A percentile compares a stretch with the other conserved stretches of the same genome.
Evolutionary conservation across 2,888 invertebrate species (phyloP).

Genomic region (Rhaphigaster nebulosa): DNA sequence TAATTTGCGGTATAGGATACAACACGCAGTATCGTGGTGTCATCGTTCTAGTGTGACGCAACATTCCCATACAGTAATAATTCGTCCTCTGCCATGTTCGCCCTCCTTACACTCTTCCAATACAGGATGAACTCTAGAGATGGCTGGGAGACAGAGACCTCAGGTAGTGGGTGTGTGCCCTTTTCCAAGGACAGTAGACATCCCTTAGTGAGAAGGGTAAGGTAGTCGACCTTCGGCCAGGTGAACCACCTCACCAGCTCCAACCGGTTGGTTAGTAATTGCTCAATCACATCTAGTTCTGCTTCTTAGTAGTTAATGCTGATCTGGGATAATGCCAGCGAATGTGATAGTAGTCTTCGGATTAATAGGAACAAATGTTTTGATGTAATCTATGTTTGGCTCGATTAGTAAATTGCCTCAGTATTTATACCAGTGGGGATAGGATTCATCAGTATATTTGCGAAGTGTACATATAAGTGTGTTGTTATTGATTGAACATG

Average conservation of each 20-base stretch:
- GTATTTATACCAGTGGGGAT: not conserved
- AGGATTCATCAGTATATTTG: no score
- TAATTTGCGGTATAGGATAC: not conserved
- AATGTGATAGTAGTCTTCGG: not conserved
- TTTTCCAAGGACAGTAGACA: conserved; percentile 26
- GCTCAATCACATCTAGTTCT: conserved; percentile 42
- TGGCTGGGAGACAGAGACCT: not conserved
- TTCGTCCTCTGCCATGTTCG: no score
- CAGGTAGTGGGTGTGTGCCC: conserved; percentile 4
- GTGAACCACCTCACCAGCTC: conserved; percentile 21
- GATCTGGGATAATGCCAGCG: not conserved
- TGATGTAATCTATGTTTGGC: not conserved
- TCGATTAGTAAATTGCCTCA: not conserved
- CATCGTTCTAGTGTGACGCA: not conserved
- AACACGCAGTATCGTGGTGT: not conserved
- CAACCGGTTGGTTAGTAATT: conserved; percentile 7
- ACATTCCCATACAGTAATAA: no score
- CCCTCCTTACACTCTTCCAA: not conserved
- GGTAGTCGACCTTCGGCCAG: conserved; percentile 29
- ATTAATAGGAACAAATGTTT: not conserved
- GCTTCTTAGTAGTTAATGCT: not conserved
- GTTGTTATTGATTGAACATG: no score
- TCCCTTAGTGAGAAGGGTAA: conserved; percentile 47
- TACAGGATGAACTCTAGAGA: not conserved
- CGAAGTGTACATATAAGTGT: no score